These are phyloP conservation scores for Oscheius onirici DNA, from an alignment of 2,888 invertebrate species.

Conservation along the genomic window DNA sequence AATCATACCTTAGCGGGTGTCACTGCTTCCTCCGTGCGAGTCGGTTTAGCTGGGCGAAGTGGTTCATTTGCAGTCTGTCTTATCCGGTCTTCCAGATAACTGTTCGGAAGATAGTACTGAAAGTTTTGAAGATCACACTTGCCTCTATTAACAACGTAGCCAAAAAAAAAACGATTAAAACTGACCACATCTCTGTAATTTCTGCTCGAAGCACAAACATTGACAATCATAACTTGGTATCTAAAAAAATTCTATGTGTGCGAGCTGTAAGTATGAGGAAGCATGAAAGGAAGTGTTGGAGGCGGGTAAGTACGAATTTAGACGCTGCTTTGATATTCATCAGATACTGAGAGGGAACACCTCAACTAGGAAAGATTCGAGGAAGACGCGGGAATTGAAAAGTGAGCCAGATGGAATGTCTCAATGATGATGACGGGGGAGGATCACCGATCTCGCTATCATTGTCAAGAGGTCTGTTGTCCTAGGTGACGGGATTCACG, in stretches of 20 bases:
- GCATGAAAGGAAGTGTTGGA: background rate
- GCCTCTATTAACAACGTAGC: too few species aligned
- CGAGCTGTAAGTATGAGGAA: background rate
- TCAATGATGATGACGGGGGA: constrained; percentile 12
- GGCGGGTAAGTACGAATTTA: background rate
- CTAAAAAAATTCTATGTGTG: too few species aligned
- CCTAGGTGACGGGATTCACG: constrained; percentile 16
- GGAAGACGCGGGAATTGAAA: background rate
- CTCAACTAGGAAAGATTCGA: background rate
- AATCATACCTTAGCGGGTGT: background rate
- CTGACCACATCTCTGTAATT: constrained; percentile 16
- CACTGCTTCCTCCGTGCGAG: background rate
- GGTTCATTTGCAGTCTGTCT: background rate
- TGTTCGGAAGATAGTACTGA: constrained; percentile 14
- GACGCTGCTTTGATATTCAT: background rate
- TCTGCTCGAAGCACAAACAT: constrained; percentile 23
- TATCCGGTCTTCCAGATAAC: constrained; percentile 11
- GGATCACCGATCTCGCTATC: constrained; percentile 24
- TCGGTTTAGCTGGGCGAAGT: background rate
- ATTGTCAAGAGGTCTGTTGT: constrained; percentile 14
- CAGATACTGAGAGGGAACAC: background rate
- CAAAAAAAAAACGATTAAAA: background rate
- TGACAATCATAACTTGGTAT: constrained; percentile 17
- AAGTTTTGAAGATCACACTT: background rate
- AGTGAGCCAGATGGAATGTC: background rate